Evolutionary conservation across 2,888 invertebrate genomes (phyloP).

Genomic region (Leptinotarsa tumamoca): DNA sequence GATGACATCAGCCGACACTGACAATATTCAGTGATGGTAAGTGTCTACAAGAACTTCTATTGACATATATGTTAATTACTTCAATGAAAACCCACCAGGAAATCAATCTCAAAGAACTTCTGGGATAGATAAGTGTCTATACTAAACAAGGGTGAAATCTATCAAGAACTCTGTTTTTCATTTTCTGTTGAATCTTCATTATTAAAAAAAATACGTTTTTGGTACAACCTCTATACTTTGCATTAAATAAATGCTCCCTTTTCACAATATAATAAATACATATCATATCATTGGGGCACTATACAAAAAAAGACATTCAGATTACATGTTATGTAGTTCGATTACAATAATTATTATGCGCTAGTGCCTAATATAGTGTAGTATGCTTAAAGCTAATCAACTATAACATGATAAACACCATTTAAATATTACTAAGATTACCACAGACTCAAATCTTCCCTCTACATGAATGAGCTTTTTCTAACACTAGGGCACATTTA

Average conservation of each 20-base stretch:
- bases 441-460: conserved; percentile 41
- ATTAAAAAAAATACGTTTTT: conserved; percentile 52
- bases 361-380: conserved; percentile 59
- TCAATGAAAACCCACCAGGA: conserved; percentile 26
- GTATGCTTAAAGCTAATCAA: conserved; percentile 56
- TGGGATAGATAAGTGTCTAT: background rate
- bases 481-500: background rate
- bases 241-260: conserved; percentile 89
- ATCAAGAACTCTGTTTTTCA: background rate
- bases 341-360: conserved; percentile 49
- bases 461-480: conserved; percentile 14
- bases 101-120: conserved; percentile 16
- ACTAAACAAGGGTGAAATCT: background rate
- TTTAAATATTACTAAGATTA: conserved; percentile 48
- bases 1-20: conserved; percentile 36
- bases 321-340: conserved; percentile 39
- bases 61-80: conserved; percentile 67
- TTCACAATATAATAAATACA: conserved; percentile 72
- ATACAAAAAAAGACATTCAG: conserved; percentile 48
- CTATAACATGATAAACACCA: conserved; percentile 55
- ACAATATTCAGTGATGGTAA: conserved; percentile 30
- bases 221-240: conserved; percentile 91
- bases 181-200: conserved; percentile 31
- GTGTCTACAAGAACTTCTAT: conserved; percentile 55
- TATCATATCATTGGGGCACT: conserved; percentile 56